Conservation (phyloP, 2,888 invertebrate genomes). For the Calameuta pallipes region DNA sequence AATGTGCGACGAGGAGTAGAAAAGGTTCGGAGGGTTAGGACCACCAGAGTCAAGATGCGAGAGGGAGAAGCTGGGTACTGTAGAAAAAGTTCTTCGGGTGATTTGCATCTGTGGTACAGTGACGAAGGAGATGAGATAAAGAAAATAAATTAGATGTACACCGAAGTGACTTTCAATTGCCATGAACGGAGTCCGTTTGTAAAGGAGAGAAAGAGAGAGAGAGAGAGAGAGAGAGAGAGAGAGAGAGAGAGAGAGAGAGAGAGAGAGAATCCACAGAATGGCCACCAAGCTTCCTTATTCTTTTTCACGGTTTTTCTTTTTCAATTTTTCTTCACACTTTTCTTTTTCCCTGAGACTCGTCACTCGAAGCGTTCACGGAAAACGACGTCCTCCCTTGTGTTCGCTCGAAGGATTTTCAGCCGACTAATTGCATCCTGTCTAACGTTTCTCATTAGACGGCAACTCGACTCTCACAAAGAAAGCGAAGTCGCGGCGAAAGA, state of each 20-base stretch:
- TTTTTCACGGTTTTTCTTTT: too few relatives aligned
- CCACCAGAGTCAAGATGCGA: slow-evolving; percentile 9
- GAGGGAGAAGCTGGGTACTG: not conserved
- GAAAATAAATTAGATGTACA: slow-evolving; percentile 44
- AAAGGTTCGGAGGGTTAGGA: not conserved
- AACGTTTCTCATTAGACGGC: slow-evolving; percentile 42
- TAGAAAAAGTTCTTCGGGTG: slow-evolving; percentile 1
- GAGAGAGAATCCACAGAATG: too few relatives aligned
- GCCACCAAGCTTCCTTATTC: too few relatives aligned
- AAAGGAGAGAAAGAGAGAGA: slow-evolving; percentile 30
- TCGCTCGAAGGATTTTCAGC: too few relatives aligned
- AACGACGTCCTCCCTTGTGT: slow-evolving; percentile 33
- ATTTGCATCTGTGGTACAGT: slow-evolving; percentile 4
- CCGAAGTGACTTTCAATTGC: slow-evolving; percentile 48
- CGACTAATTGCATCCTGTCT: slow-evolving; percentile 53
- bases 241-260: slow-evolving; percentile 3
- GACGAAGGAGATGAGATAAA: slow-evolving; percentile 12
- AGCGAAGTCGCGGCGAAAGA: too few relatives aligned
- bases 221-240: slow-evolving; percentile 8
- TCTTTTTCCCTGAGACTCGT: too few relatives aligned
- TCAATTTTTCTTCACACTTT: too few relatives aligned
- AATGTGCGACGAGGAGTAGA: slow-evolving; percentile 32
- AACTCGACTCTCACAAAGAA: not conserved
- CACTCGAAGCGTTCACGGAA: slow-evolving; percentile 12
- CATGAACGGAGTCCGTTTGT: slow-evolving; percentile 23